Conservation (phyloP, 2,888 invertebrate genomes). For the Drosophila atripex region DNA sequence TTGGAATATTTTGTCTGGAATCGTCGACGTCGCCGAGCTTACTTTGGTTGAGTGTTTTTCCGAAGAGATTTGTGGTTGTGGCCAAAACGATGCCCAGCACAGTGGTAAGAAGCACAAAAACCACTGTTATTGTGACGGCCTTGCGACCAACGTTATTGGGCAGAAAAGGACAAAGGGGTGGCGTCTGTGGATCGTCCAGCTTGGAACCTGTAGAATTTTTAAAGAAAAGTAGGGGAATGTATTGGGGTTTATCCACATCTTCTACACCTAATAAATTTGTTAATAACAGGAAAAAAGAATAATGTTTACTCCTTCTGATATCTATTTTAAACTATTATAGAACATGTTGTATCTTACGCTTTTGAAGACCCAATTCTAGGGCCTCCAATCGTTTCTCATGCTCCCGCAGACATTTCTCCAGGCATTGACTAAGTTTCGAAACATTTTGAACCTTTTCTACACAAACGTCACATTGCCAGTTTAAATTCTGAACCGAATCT, state of each 20-base stretch:
- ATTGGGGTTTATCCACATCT: background rate
- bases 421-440: constrained; percentile 13
- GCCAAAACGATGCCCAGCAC: constrained; percentile 66
- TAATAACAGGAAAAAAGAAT: background rate
- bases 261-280: background rate
- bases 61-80: constrained; percentile 65
- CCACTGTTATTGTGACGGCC: constrained; percentile 61
- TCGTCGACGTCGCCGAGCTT: constrained; percentile 83
- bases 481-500: constrained; percentile 32
- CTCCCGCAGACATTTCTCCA: constrained; percentile 50
- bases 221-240: background rate
- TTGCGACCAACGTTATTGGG: constrained; percentile 59
- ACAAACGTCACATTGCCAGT: constrained; percentile 57
- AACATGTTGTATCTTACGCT: constrained; percentile 29
- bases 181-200: constrained; percentile 43
- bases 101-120: constrained; percentile 62
- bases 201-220: constrained; percentile 50
- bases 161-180: constrained; percentile 58
- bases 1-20: constrained; percentile 83
- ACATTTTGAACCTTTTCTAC: constrained; percentile 1
- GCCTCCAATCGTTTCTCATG: constrained; percentile 62
- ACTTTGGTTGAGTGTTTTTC: constrained; percentile 75
- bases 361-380: constrained; percentile 40
- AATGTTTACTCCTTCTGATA: background rate
- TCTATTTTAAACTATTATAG: background rate